Conservation (phyloP, 2,113 vertebrate genomes). For the Grus americana region DNA sequence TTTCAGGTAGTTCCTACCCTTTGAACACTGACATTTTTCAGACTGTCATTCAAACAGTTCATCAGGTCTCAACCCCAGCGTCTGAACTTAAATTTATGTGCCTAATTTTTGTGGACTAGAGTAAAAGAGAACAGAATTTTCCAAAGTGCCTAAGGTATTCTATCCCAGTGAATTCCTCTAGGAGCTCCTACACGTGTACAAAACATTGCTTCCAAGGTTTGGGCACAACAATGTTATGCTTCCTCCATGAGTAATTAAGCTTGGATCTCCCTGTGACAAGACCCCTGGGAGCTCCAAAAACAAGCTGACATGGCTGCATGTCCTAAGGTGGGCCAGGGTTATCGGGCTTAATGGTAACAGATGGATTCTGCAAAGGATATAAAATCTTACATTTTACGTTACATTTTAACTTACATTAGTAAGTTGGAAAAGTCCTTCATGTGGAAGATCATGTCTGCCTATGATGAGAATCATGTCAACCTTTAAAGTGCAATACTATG, state of each 20-base stretch:
- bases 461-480: background rate
- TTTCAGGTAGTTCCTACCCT: conserved; percentile 46
- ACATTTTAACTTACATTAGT: too few relatives aligned
- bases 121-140: background rate
- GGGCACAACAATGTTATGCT: background rate
- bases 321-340: background rate
- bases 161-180: background rate
- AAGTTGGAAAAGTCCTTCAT: background rate
- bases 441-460: background rate
- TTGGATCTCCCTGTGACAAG: background rate
- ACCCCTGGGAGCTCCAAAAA: background rate
- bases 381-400: background rate
- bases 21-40: conserved; percentile 23
- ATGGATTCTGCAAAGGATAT: background rate
- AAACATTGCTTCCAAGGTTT: background rate
- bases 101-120: background rate
- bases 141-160: background rate
- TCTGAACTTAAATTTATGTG: background rate
- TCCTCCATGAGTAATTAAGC: background rate
- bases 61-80: background rate
- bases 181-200: background rate
- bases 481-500: rapidly evolving
- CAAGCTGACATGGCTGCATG: background rate
- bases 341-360: background rate
- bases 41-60: background rate